These are phyloP conservation scores for Dysidea cf. avara DNA, from an alignment of 37 sponge, comb jelly and placozoan genomes.

Conservation along the genomic window DNA sequence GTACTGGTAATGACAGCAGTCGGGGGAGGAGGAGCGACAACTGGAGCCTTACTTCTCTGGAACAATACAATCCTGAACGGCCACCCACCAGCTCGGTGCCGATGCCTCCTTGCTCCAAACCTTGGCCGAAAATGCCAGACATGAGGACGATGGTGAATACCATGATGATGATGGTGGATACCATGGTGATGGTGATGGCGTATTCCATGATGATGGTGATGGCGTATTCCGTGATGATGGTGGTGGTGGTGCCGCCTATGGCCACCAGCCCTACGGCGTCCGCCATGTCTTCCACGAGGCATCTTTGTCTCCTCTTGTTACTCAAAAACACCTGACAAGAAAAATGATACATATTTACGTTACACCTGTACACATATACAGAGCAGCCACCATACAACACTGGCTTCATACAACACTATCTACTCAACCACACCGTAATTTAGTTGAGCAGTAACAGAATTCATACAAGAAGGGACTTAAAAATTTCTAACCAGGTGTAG, in stretches of 20 bases:
- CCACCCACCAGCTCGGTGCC: constrained; percentile 13
- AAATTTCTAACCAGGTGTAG: too few species aligned
- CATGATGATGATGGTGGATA: constrained; percentile 23
- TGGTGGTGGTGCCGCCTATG: constrained; percentile 26
- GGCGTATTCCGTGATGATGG: constrained; percentile 34
- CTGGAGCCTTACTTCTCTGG: neutral
- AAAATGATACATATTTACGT: neutral
- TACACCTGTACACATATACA: too few species aligned
- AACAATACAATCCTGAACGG: neutral
- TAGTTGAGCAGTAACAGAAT: too few species aligned
- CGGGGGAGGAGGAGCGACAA: neutral
- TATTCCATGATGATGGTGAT: constrained; percentile 45
- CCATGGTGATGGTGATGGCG: constrained; percentile 2
- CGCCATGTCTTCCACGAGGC: constrained; percentile 43
- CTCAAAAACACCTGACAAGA: neutral
- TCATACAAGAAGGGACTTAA: too few species aligned
- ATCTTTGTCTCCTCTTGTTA: neutral
- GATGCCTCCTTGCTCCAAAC: neutral
- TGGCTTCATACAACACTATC: too few species aligned
- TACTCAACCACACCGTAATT: too few species aligned
- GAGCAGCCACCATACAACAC: too few species aligned
- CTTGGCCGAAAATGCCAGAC: constrained; percentile 13
- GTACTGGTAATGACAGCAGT: constrained; percentile 6
- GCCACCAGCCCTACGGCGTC: constrained; percentile 12
- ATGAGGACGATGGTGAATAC: constrained; percentile 31